Base-by-base conservation (phyloP, 2,888 invertebrate genomes). In the Plutella xylostella region DNA sequence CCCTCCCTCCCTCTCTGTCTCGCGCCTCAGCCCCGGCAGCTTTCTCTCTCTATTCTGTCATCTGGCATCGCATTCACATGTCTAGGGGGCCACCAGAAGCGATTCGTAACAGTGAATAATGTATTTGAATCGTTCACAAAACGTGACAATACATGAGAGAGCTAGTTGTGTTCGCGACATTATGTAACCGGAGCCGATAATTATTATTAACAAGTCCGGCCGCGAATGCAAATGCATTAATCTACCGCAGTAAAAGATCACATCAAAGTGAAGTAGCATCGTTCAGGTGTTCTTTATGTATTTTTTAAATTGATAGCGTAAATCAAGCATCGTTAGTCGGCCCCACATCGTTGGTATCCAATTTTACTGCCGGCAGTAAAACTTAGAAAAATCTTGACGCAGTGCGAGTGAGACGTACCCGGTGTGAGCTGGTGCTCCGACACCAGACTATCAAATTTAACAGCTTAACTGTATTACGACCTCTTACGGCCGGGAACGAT, bases 71-170 rank as follows among this genome's bases (percentile, higher is more conserved):
- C 68, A 66, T 68, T 73, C 73, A 71, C 67, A 70, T 62, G 63
- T 61, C 65, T 62, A 58, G 71, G 73, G 76, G 76, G 71, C 65
- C 60, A 74, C 76, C 72, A 76, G 71, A 68, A 72, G 66, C 76
- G 72, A 79, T 73, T 78, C 75, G 76, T 72, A 75, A 79, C 78
- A 74, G 72, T 75, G 77, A 74, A 75, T 77, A 79, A 75, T 77
- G 70, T 74, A 72, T 76, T 64, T 59, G 63, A 66, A 67, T 60
- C 57, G 62, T 68, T 68, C 65, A 73, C 68, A 65, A 63, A 68
- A 66, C 66, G 65, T 66, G 73, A 73, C 74, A 72, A 70, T 71
- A 73, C 46, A 42, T 44, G 38, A 42, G 42, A 22, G 21, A 21
- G 38, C 19, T 43, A 28, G 21, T 41, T 35, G 25, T 33, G 20